phyloP scores from a whole-genome alignment of 1,140 invertebrate species.

The Eupristina koningsbergeri region DNA sequence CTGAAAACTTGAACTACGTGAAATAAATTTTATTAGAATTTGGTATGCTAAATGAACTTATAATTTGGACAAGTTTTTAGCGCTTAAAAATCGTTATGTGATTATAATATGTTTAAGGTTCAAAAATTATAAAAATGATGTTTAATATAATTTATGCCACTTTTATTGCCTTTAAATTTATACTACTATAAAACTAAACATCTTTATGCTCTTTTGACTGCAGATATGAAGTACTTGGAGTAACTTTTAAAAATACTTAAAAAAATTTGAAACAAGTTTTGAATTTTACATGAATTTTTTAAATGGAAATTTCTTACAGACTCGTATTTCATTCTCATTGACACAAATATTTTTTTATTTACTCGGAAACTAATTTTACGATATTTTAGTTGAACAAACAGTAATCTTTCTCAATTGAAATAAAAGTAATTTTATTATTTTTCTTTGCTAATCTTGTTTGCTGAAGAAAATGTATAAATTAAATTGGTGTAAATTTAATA shows the following conservation, averaged over 20 bases:
- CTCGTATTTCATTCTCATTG: too few relatives aligned
- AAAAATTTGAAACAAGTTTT: neutral
- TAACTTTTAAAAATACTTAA: too few relatives aligned
- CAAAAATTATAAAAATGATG: slow-evolving; percentile 18
- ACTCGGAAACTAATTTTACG: too few relatives aligned
- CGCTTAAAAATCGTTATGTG: neutral
- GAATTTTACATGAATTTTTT: neutral
- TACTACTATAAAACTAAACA: slow-evolving; percentile 27
- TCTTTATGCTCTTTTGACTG: slow-evolving; percentile 8
- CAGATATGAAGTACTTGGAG: slow-evolving; percentile 8
- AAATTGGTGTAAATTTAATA: too few relatives aligned
- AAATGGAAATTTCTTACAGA: too few relatives aligned
- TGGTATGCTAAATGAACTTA: neutral
- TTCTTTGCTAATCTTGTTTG: too few relatives aligned
- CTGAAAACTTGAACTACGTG: neutral
- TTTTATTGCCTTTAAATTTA: slow-evolving; percentile 24
- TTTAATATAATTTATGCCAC: slow-evolving; percentile 25
- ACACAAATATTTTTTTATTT: too few relatives aligned
- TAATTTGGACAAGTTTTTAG: slow-evolving; percentile 15
- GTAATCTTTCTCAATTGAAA: too few relatives aligned
- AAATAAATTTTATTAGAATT: slow-evolving; percentile 25
- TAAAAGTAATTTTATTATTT: too few relatives aligned
- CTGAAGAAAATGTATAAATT: too few relatives aligned
- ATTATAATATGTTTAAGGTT: slow-evolving; percentile 7
- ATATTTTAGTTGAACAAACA: too few relatives aligned